Evolutionary conservation across 2,888 invertebrate genomes (phyloP), one percentile per base, ranked within the genome.

Genomic region (Orthonychiurus folsomi): DNA sequence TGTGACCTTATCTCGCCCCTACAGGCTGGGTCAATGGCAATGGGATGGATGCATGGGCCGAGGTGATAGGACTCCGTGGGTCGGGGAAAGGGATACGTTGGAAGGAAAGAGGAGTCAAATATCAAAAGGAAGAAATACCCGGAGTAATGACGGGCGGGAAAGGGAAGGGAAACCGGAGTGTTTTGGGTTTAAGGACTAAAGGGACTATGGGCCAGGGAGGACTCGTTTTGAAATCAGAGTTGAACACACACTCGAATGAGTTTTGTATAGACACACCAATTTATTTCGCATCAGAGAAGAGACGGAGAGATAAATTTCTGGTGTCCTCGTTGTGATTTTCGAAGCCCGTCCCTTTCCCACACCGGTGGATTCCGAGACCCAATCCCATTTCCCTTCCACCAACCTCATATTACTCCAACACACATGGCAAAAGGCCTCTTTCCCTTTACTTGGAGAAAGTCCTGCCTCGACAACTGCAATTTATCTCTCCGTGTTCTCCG

Each of bases 191-290:
- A 50, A 28, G 63, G 63, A 58, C 60, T 60, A 56, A 60, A 53
- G 60, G 56, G 50, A 58, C 50, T 61, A 50, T 47, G 52, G 52
- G 52, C 23, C 24, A 52, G n/a, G 5, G 2, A 59, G 23, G 37
- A 37, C 37, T 37, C 5, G 37, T 37, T 37, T 37, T 37, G 37
- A 37, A 37, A 37, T 37, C 37, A 37, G 37, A 37, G 37, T 37
- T 37, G 37, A 37, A 52, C 47, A 52, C 63, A 67, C 66, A 67
- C 64, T 67, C 62, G 53, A 60, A 62, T 67, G 67, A 61, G 59
- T 69, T 66, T 66, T 63, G 61, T 66, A 69, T 69, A 70, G 70
- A 70, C 70, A 70, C 66, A 64, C 37, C 37, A 37, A 37, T 37
- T 37, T 37, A 37, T 37, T 37, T 37, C 37, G 37, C 37, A 37